Conservation (phyloP, 1,140 invertebrate species). For the Cydia amplana region DNA sequence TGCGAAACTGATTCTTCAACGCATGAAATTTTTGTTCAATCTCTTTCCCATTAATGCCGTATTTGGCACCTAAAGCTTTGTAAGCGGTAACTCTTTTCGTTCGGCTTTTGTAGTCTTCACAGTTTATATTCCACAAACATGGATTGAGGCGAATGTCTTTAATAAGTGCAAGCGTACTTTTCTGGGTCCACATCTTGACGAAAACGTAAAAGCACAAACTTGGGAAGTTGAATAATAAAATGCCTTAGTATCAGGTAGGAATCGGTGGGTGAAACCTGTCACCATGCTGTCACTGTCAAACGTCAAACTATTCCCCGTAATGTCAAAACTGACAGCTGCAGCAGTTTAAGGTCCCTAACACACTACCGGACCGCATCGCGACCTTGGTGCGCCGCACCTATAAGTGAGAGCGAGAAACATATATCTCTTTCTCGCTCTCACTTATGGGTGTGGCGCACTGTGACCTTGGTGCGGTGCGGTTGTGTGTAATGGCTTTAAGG, state of each 20-base stretch:
- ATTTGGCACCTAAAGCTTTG: slow-evolving; percentile 15
- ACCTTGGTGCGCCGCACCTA: too few relatives aligned
- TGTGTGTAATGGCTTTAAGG: too few relatives aligned
- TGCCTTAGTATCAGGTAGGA: background rate
- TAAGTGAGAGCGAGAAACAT: too few relatives aligned
- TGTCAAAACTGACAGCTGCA: background rate
- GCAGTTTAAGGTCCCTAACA: background rate
- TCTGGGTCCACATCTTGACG: slow-evolving; percentile 4
- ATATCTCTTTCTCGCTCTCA: too few relatives aligned
- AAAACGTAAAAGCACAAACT: slow-evolving; percentile 10
- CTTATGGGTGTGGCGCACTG: too few relatives aligned
- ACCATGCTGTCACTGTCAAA: background rate
- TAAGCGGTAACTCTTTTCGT: background rate
- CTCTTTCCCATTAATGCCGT: slow-evolving; percentile 11
- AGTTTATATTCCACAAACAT: slow-evolving; percentile 13
- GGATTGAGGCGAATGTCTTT: slow-evolving; percentile 21
- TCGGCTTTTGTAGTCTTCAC: slow-evolving; percentile 4
- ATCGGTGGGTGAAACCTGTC: background rate
- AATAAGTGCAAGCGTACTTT: slow-evolving; percentile 26
- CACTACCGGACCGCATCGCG: too few relatives aligned
- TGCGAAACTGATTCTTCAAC: slow-evolving; percentile 28
- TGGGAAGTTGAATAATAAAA: slow-evolving; percentile 13
- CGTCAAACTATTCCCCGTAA: background rate
- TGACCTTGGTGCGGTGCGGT: too few relatives aligned
- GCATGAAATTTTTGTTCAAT: slow-evolving; percentile 25